Percentiles rank a stretch among this genome's conserved stretches.
Evolutionary conservation across 1,140 invertebrate genomes (phyloP).

Genomic region (Aphelenchoides besseyi): DNA sequence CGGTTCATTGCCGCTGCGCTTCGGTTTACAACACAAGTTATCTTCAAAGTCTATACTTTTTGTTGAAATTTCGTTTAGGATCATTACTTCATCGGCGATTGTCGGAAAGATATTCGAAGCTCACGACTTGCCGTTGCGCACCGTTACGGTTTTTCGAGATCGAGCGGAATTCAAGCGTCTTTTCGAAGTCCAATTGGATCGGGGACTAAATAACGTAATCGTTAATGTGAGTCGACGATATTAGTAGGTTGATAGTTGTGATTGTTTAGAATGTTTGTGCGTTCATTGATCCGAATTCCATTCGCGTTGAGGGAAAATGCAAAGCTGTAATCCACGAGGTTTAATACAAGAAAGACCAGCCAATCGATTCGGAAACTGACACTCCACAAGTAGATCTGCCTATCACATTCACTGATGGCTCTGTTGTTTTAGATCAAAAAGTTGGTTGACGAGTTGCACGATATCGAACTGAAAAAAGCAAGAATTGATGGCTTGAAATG

Average conservation of each 20-base stretch:
- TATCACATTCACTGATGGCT: not conserved
- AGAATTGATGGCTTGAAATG: conserved; percentile 15
- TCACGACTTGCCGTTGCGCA: conserved; percentile 41
- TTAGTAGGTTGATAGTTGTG: not conserved
- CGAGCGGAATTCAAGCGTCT: conserved; percentile 47
- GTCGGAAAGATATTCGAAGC: conserved; percentile 29
- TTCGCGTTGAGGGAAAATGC: conserved; percentile 63
- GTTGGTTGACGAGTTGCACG: not conserved
- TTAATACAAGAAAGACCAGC: conserved; percentile 32
- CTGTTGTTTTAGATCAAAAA: conserved; percentile 6
- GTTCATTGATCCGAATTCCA: conserved; percentile 34
- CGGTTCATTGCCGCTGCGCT: too few species aligned
- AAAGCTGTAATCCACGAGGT: conserved; percentile 63
- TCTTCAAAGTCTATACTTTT: too few species aligned
- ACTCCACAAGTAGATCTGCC: conserved; percentile 31
- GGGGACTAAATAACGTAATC: conserved; percentile 48
- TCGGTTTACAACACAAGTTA: too few species aligned
- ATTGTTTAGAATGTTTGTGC: conserved; percentile 36
- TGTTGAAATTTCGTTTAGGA: too few species aligned
- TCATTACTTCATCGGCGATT: not conserved
- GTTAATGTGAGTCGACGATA: conserved; percentile 30
- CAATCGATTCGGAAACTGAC: conserved; percentile 28
- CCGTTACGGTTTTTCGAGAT: conserved; percentile 53
- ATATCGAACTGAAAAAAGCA: conserved; percentile 23
- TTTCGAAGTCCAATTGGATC: conserved; percentile 31